phyloP scores from a whole-genome alignment of 2,888 invertebrate species.

The Pseudococcus longispinus region DNA sequence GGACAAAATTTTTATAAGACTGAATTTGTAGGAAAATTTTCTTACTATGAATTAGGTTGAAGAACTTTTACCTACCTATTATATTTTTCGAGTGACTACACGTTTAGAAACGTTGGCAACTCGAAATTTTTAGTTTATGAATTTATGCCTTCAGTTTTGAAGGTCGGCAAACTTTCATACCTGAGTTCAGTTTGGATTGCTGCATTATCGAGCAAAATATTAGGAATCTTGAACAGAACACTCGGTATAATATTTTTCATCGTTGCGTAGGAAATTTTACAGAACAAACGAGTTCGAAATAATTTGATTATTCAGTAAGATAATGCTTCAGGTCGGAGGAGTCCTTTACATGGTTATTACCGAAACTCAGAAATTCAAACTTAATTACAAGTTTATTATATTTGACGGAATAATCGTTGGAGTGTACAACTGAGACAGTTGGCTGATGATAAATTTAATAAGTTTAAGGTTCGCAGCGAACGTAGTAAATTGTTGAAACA shows the following conservation, averaged over 20 bases:
- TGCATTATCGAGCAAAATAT: too few relatives aligned
- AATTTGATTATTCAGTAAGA: not conserved
- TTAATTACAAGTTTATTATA: constrained; percentile 4
- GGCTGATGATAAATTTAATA: not conserved
- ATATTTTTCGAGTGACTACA: too few relatives aligned
- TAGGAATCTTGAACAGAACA: too few relatives aligned
- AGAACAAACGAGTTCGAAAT: not conserved
- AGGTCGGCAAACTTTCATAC: too few relatives aligned
- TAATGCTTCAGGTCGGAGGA: not conserved
- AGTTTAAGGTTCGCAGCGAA: not conserved
- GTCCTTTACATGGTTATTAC: not conserved
- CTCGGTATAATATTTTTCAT: not conserved
- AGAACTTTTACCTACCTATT: too few relatives aligned
- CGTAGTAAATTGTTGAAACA: not conserved
- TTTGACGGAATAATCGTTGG: not conserved
- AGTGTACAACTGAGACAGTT: constrained; percentile 4
- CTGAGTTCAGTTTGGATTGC: too few relatives aligned
- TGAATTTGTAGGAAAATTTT: too few relatives aligned
- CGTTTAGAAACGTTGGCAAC: too few relatives aligned
- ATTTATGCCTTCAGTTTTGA: too few relatives aligned
- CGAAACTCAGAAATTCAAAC: not conserved
- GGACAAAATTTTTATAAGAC: too few relatives aligned
- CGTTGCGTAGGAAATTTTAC: not conserved
- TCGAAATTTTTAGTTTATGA: too few relatives aligned
- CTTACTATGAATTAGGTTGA: too few relatives aligned